Base-by-base conservation (phyloP, 2,113 vertebrate species). In the Scomber colias region DNA sequence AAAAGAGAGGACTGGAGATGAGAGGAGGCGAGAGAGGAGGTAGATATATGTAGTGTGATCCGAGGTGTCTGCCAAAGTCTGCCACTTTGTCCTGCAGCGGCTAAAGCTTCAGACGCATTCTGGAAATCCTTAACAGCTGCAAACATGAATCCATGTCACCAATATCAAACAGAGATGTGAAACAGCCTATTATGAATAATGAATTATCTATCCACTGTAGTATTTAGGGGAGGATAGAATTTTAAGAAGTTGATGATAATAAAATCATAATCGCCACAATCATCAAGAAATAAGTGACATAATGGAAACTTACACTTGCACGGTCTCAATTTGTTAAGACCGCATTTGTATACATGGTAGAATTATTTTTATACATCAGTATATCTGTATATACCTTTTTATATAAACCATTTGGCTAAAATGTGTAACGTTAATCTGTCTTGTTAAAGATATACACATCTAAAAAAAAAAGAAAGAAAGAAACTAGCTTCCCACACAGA, bases 31-130 rank as follows among this genome's bases (percentile, higher is more conserved):
- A 85, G 82, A 84, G 81, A 82, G 81, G 89, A 89, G 85, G 79
- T 75, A 82, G 81, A 90, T 85, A 49, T 73, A 84, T 87, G 85
- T 30, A 46, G 86, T 74, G 83, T 83, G 89, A 89, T 91, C 83
- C 83, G 69, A 80, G 82, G 73, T 45, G 81, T 88, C 68, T 87
- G 70, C 63, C 67, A 69, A 68, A 81, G 73, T 79, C 79, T 60
- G 66, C 79, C 66, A 63, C 81, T 83, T 79, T 77, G 77, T 90
- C 83, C 82, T 80, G 82, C 31, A 81, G 76, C 76, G 19, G 62
- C 83, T 78, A 69, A 77, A 60, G 70, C 77, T 69, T 61, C 59
- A 74, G 56, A 62, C 14, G 66, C 44, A 49, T 16, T 44, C n/a
- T 45, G 14, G 51, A 81, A 82, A 74, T 9, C 19, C 35, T 51